Evolutionary conservation across 2,113 vertebrate species (phyloP), one percentile per base, ranked within the genome.

Genomic region (Poecilia latipinna): DNA sequence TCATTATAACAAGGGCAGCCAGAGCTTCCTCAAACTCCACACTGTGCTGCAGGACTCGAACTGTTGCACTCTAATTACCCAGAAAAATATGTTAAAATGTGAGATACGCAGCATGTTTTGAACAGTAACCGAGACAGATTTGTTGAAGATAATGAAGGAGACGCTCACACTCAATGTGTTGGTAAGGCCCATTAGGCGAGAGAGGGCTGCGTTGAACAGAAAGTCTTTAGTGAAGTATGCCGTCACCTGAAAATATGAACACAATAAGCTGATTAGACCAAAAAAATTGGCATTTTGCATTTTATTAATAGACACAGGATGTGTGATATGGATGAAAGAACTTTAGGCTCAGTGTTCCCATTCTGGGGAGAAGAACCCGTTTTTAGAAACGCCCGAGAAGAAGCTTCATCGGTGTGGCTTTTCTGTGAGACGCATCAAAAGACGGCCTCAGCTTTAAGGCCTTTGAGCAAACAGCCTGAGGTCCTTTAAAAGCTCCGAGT

Each of bases 1-100:
- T 82, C 97, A 99, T 97, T 85, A 97, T 75, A 70, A 95, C 90
- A 74, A 99, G 93, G 0, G 93, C 84, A 33, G 96, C 95, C 74
- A 99, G 92, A 3, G 95, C 94, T 57, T 98, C 97, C 91, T 99
- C 97, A 88, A 96, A 99, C 91, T 98, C 97, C 28, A 73, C 35
- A 31, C 97, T 98, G 91, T 98, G 97, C 24, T 96, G 94, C 48
- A 95, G 42, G 35, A 98, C 86, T 42, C 78, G 85, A 33, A n/a
- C 76, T 10, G 95, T 86, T 4, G 94, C 93, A 93, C 96, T 94
- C 98, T 99, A 78, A 72, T 1, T 61, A 83, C 70, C 77, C 44
- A 86, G 1, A 70, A 66, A 57, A 26, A 65, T 8, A 12, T n/a
- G 22, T 24, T 57, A 1, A 57, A 37, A 57, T 57, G 4, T n/a